These are phyloP conservation scores for Chroicocephalus ridibundus DNA, from an alignment of 2,113 vertebrate genomes.

Conservation along the genomic window DNA sequence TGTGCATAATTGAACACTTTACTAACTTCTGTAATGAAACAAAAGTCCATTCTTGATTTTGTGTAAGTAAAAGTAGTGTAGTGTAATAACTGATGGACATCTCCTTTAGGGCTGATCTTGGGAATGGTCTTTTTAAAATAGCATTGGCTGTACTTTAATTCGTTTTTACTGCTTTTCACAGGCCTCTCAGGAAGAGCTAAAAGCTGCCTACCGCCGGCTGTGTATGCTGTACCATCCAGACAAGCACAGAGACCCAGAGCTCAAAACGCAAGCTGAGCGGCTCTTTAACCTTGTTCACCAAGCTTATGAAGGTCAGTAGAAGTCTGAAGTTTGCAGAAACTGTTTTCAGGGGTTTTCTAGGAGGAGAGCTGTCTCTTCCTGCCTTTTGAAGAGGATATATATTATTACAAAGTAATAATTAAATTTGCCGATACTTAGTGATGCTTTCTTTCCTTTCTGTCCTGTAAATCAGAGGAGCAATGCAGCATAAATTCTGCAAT, in stretches of 20 bases:
- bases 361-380: background rate
- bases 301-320: conserved; percentile 92
- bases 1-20: background rate
- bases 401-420: background rate
- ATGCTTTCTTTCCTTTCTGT: background rate
- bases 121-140: background rate
- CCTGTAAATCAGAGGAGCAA: background rate
- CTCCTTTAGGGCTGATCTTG: background rate
- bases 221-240: conserved; percentile 99
- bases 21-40: background rate
- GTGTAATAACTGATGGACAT: background rate
- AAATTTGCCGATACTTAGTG: background rate
- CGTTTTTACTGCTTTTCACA: conserved; percentile 52
- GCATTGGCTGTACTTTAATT: background rate
- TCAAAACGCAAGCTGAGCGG: conserved; percentile 90
- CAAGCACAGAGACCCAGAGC: conserved; percentile 96
- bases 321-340: background rate
- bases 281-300: conserved; percentile 96
- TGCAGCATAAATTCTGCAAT: background rate
- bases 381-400: background rate
- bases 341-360: background rate
- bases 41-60: background rate
- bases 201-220: conserved; percentile 90
- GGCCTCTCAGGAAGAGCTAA: conserved; percentile 96
- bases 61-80: background rate